Base-by-base conservation (phyloP, 1,140 invertebrate species). In the Aricia agestis region DNA sequence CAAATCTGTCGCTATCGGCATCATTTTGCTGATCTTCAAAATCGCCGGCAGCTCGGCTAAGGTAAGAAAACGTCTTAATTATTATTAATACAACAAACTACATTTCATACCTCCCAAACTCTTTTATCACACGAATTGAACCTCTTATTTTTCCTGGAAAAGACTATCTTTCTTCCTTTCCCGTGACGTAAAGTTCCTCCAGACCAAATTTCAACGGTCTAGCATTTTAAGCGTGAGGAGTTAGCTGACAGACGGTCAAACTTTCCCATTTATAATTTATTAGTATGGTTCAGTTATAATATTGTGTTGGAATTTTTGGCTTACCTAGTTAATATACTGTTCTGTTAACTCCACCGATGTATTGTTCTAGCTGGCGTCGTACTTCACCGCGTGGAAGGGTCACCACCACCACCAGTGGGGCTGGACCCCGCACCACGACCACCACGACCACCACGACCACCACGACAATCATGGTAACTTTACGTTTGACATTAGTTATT, bases 11-110 rank as follows among this genome's bases (percentile, higher is more conserved):
- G 79, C 79, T 10, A 86, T 92, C 11, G 87, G 89, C 0, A 71
- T 88, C 0, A 67, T 76, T 1, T 70, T 92, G 17, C 79, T 92
- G 5, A 78, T 90, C 6, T 87, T 92, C 69, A 89, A 89, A 72
- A 87, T 89, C 32, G 86, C 87, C 57, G 86, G 84, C 72, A 85
- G 84, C 68, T 82, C 85, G 7, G 87, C 86, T 42, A 89, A 89
- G 84, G 86, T 89, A 74, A 68, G 65, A 67, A 25, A 5, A 7
- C 9, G 0, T 5, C 36, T 1, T 36, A 36, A 36, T 36, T 25
- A 25, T 1, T 25, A 25, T 25, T 25, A 25, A 2, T 25, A 25
- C 25, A 25, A 25, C 25, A 25, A 25, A 25, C 25, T 25, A 25
- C 3, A 25, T 25, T 18, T 6, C 61, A 10, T 36, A 6, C 6